Evolutionary conservation across 2,797 vertebrate species (phyloP).

Genomic region (Xiphorhynchus erythropygius): DNA sequence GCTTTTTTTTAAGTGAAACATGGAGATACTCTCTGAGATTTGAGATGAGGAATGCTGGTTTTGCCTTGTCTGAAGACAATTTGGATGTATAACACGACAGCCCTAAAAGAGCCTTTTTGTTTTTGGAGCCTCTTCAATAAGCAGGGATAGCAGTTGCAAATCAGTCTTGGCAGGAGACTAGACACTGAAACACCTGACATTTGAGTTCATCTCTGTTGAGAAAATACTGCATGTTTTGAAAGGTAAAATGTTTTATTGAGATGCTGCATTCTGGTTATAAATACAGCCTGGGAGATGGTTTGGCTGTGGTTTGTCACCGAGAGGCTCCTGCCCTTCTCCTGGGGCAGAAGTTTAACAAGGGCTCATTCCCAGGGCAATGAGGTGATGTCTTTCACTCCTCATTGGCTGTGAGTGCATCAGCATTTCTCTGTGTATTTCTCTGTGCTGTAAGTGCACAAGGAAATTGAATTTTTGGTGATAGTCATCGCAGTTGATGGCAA

Average conservation of each 20-base stretch:
- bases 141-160: background rate
- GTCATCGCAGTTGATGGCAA: background rate
- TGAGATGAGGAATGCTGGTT: background rate
- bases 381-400: background rate
- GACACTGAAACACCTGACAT: background rate
- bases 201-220: constrained; percentile 13
- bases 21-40: background rate
- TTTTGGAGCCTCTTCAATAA: background rate
- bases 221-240: constrained; percentile 12
- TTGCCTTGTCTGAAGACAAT: background rate
- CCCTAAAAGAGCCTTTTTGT: background rate
- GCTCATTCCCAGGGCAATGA: background rate
- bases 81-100: background rate
- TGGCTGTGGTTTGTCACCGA: background rate
- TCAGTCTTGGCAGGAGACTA: background rate
- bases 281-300: background rate
- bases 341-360: background rate
- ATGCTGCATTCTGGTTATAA: background rate
- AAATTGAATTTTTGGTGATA: background rate
- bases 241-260: background rate
- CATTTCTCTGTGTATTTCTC: background rate
- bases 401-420: background rate
- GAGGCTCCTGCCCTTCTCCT: background rate
- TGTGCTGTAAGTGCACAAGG: background rate
- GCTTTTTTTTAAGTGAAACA: background rate